Percentiles rank a stretch among this genome's conserved stretches.
Conservation (phyloP, 2,797 vertebrate species). For the Semotilus atromaculatus region DNA sequence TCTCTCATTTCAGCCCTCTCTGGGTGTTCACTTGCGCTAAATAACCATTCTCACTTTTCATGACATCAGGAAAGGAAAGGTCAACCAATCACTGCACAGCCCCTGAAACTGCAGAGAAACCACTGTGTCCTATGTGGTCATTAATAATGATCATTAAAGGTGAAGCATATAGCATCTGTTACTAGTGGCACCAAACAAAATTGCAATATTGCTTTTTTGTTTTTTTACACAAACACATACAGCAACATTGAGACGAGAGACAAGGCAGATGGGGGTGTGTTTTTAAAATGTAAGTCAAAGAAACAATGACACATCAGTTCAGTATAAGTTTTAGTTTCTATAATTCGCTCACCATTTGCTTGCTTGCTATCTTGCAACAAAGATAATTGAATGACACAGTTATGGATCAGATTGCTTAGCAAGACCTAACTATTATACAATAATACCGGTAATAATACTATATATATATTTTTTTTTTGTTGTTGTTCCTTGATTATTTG, state of each 20-base stretch:
- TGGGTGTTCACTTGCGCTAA: constrained; percentile 29
- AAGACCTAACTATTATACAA: background rate
- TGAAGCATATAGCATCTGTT: background rate
- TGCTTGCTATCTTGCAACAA: background rate
- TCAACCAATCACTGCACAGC: constrained; percentile 27
- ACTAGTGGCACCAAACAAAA: background rate
- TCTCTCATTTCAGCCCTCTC: constrained; percentile 37
- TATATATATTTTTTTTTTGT: no score
- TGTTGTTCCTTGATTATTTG: background rate
- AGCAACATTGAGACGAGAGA: background rate
- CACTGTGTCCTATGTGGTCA: background rate
- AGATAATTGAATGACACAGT: background rate
- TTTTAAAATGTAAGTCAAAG: background rate
- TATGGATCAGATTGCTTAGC: background rate
- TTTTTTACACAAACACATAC: background rate
- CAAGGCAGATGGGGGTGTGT: background rate
- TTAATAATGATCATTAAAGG: constrained; percentile 24
- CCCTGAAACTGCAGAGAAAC: background rate
- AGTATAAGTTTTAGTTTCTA: background rate
- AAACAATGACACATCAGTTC: background rate
- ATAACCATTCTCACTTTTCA: constrained; percentile 40
- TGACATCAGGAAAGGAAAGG: constrained; percentile 34
- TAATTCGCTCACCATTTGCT: background rate
- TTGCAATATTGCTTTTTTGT: no score
- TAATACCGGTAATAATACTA: background rate